A percentile compares a stretch with the other conserved stretches of the same genome.
Evolutionary conservation across 2,888 invertebrate genomes (phyloP).

Genomic region (Actias luna): DNA sequence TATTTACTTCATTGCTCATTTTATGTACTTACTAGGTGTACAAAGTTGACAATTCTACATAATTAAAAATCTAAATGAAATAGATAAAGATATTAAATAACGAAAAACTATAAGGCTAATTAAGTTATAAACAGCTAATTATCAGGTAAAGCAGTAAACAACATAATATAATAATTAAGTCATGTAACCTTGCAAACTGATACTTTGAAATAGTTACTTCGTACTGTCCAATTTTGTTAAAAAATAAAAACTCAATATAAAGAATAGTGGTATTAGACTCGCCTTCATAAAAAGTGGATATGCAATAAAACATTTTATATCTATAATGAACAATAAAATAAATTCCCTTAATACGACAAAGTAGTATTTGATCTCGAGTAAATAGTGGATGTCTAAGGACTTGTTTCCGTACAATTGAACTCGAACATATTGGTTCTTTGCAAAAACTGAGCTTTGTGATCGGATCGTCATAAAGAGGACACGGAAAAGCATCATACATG

Average conservation of each 20-base stretch:
- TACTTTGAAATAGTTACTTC: too few relatives aligned
- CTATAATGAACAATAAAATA: slow-evolving; percentile 29
- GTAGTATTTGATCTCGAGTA: slow-evolving; percentile 35
- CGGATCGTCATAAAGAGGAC: slow-evolving; percentile 39
- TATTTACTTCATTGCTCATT: neutral
- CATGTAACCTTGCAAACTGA: too few relatives aligned
- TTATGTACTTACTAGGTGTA: too few relatives aligned
- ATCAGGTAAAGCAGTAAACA: too few relatives aligned
- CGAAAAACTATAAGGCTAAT: too few relatives aligned
- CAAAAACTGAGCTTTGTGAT: slow-evolving; percentile 58
- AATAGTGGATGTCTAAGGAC: slow-evolving; percentile 47
- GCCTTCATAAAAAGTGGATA: neutral
- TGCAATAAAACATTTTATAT: neutral
- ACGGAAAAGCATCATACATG: slow-evolving; percentile 1
- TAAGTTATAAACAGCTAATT: too few relatives aligned
- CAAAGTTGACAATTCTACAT: neutral
- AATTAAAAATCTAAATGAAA: too few relatives aligned
- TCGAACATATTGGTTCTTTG: slow-evolving; percentile 52
- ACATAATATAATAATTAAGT: too few relatives aligned
- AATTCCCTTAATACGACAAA: slow-evolving; percentile 17
- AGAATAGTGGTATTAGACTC: neutral
- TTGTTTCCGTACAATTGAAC: slow-evolving; percentile 71
- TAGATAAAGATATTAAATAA: too few relatives aligned
- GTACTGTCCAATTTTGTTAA: too few relatives aligned
- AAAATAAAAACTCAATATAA: too few relatives aligned